phyloP scores from a whole-genome alignment of 2,888 invertebrate species.

The Megastigmus dorsalis region DNA sequence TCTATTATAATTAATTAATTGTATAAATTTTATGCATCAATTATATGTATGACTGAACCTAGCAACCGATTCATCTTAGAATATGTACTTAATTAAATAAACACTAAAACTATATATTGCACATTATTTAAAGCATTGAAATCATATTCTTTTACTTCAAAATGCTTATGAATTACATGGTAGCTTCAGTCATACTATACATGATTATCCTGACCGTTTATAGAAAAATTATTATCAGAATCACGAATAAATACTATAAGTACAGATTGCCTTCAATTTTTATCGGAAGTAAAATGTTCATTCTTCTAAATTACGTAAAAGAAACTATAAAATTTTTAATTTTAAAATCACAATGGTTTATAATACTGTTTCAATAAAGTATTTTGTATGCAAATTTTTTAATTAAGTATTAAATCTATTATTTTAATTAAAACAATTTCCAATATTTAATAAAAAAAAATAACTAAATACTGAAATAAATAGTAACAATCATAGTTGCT shows the following conservation, averaged over 20 bases:
- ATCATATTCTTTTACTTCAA: too few relatives aligned
- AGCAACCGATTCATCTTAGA: too few relatives aligned
- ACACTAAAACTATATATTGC: too few relatives aligned
- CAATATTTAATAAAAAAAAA: neutral
- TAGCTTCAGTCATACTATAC: too few relatives aligned
- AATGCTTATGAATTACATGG: too few relatives aligned
- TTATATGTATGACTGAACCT: too few relatives aligned
- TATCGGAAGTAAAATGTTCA: neutral
- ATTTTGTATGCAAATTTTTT: too few relatives aligned
- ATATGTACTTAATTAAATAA: too few relatives aligned
- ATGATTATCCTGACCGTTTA: neutral
- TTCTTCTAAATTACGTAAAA: neutral
- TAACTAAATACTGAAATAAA: conserved; percentile 17
- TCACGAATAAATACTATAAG: conserved; percentile 5
- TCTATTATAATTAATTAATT: too few relatives aligned
- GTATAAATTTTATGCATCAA: too few relatives aligned
- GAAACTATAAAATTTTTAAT: conserved; percentile 22
- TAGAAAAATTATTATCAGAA: neutral
- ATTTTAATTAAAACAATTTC: neutral
- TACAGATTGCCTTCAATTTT: neutral
- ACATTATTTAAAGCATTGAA: too few relatives aligned
- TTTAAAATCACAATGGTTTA: conserved; percentile 24
- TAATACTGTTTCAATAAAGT: conserved; percentile 41
- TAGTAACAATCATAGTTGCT: conserved; percentile 7
- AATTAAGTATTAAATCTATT: too few relatives aligned